These are phyloP conservation scores for Athalia circularis DNA, from an alignment of 2,888 invertebrate genomes.

Conservation along the genomic window DNA sequence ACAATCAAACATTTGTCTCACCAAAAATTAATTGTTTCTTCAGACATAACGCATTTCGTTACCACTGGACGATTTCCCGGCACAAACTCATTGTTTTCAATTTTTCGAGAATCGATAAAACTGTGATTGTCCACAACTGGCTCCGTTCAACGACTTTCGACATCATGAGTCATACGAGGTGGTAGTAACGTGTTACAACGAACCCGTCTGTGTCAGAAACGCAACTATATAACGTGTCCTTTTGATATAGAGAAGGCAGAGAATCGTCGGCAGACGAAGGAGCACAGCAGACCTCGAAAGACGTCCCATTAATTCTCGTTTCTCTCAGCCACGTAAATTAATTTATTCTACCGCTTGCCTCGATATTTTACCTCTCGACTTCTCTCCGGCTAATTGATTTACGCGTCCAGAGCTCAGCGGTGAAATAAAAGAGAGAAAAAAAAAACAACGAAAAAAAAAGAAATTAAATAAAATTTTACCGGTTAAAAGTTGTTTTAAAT, in stretches of 20 bases:
- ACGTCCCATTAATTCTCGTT: constrained; percentile 44
- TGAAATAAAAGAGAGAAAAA: neutral
- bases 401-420: constrained; percentile 20
- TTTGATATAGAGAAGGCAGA: constrained; percentile 24
- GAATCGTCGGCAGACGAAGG: constrained; percentile 10
- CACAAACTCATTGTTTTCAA: neutral
- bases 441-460: no score
- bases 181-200: neutral
- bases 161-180: neutral
- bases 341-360: constrained; percentile 36
- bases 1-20: constrained; percentile 11
- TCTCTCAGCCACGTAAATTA: constrained; percentile 36
- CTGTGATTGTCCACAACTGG: constrained; percentile 6
- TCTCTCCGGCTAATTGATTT: constrained; percentile 36
- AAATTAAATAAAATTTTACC: neutral
- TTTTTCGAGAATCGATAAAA: constrained; percentile 17
- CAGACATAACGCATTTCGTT: no score
- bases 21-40: neutral
- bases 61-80: neutral
- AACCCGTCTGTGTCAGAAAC: neutral
- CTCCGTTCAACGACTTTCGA: constrained; percentile 5
- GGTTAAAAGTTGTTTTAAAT: neutral
- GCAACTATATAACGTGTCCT: constrained; percentile 4
- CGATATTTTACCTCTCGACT: constrained; percentile 37
- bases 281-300: constrained; percentile 31